Percentiles rank a stretch among this genome's conserved stretches.
Evolutionary conservation across 2,797 vertebrate species (phyloP).

Genomic region (Liasis olivaceus): DNA sequence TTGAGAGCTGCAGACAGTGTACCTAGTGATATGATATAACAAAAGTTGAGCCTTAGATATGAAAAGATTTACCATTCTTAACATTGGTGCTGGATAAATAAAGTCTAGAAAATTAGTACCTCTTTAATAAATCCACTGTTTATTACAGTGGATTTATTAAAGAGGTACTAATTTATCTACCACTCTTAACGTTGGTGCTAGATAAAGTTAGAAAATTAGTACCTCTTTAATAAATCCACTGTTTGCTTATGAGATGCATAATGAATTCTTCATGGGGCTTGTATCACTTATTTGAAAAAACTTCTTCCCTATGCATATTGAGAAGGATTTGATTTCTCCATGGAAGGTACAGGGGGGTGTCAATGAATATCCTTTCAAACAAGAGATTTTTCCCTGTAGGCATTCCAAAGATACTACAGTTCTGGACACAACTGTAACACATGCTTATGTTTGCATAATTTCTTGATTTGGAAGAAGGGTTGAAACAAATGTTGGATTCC

Average conservation of each 20-base stretch:
- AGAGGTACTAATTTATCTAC: background rate
- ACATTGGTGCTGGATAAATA: background rate
- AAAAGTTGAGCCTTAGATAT: background rate
- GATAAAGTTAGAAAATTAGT: background rate
- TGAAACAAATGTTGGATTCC: slow-evolving; percentile 9
- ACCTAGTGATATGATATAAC: background rate
- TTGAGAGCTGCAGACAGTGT: too few species aligned
- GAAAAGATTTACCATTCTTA: background rate
- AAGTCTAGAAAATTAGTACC: background rate
- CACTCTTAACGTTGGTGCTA: background rate
- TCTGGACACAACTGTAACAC: background rate
- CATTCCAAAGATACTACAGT: background rate
- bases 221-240: background rate
- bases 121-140: background rate
- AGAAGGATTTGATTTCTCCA: background rate
- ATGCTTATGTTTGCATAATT: background rate
- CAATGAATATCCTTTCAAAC: background rate
- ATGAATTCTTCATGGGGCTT: background rate
- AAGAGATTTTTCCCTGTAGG: background rate
- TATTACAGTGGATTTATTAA: background rate
- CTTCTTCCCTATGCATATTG: background rate
- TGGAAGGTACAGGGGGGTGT: background rate
- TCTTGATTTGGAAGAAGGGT: background rate
- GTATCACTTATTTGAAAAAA: background rate
- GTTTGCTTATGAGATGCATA: background rate